Percentiles rank a stretch among this genome's conserved stretches.
Evolutionary conservation across 2,888 invertebrate species (phyloP).

Genomic region (Euplexia lucipara): DNA sequence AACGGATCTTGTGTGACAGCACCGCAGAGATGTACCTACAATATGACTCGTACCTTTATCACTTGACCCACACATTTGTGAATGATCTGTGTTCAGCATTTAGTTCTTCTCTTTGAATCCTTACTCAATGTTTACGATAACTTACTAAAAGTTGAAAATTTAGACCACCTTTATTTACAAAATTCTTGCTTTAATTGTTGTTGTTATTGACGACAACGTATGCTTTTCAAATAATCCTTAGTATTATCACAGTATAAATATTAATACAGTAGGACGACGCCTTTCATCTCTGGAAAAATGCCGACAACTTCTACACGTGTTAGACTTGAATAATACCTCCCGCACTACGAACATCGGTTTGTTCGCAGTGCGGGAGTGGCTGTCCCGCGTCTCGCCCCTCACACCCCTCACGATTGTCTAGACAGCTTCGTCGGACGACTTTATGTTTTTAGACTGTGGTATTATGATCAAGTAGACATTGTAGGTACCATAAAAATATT

Average conservation of each 20-base stretch:
- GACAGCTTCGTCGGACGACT: too few relatives aligned
- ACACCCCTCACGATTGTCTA: too few relatives aligned
- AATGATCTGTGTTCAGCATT: conserved; percentile 39
- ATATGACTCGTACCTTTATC: conserved; percentile 50
- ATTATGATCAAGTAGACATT: conserved; percentile 23
- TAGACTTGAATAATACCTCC: too few relatives aligned
- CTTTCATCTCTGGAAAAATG: too few relatives aligned
- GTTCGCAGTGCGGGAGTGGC: too few relatives aligned
- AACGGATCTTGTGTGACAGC: conserved; percentile 13
- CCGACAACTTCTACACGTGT: too few relatives aligned
- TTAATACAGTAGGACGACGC: too few relatives aligned
- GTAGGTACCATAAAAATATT: conserved; percentile 49
- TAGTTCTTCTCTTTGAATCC: conserved; percentile 49
- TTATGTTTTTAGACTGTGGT: too few relatives aligned
- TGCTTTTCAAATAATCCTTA: not conserved
- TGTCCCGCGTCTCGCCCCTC: too few relatives aligned
- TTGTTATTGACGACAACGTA: conserved; percentile 6
- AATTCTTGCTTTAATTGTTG: not conserved
- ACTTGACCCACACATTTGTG: conserved; percentile 55
- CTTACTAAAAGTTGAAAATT: not conserved
- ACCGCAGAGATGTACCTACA: conserved; percentile 29
- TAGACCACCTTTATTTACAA: not conserved
- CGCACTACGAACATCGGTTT: too few relatives aligned
- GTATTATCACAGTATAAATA: too few relatives aligned
- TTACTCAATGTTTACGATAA: conserved; percentile 29